Percentiles rank a stretch among this genome's conserved stretches.
Conservation (phyloP, 1,140 invertebrate species). For the silkworm (Bombyx mori) region ASM3026992v2 NC_085130.1:19169501-19170000, state of each 20-base stretch:
- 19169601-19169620: constrained; percentile 12
- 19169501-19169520: constrained; percentile 3
- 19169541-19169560: constrained; percentile 11
- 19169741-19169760: no score
- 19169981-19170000: constrained; percentile 51
- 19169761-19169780: no score
- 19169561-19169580: constrained; percentile 12
- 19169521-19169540: constrained; percentile 11
- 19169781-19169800: no score
- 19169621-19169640: neutral
- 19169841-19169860: no score
- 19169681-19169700: neutral
- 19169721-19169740: neutral
- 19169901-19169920: no score
- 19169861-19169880: neutral
- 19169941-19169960: constrained; percentile 14
- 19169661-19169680: neutral
- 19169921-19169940: no score
- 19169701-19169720: neutral
- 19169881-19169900: no score
- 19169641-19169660: neutral
- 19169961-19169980: constrained; percentile 41
- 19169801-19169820: no score
- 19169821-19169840: no score
- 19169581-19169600: constrained; percentile 16